Percentiles rank a stretch among this genome's conserved stretches.
Conservation (phyloP, 2,113 vertebrate species). For the Nestor notabilis region DNA sequence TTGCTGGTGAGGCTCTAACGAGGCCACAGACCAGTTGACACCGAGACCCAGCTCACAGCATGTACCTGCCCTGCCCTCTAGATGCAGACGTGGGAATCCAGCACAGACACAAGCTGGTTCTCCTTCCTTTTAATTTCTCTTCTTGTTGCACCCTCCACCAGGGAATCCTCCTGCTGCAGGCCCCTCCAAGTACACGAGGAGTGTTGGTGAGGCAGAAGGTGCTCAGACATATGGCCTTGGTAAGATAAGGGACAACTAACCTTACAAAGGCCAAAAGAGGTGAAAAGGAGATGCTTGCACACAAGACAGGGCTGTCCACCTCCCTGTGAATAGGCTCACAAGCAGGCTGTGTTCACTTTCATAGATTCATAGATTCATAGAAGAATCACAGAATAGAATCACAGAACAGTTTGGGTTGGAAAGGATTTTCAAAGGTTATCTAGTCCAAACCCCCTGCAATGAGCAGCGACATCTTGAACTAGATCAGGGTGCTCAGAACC, state of each 20-base stretch:
- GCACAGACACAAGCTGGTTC: neutral
- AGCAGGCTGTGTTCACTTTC: neutral
- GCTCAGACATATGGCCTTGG: neutral
- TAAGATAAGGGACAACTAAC: neutral
- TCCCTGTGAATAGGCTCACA: neutral
- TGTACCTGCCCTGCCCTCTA: slow-evolving; percentile 42
- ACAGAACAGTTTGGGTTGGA: neutral
- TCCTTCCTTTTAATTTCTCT: neutral
- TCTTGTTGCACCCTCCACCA: neutral
- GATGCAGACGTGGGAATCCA: neutral
- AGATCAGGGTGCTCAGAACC: neutral
- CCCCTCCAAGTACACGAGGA: neutral
- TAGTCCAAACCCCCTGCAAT: neutral
- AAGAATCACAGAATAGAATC: neutral
- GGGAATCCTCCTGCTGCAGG: neutral
- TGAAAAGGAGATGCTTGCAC: neutral
- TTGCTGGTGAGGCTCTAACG: neutral
- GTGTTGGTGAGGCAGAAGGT: neutral
- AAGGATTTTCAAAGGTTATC: neutral
- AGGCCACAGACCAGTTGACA: neutral
- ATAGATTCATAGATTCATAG: neutral
- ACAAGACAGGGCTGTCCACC: neutral
- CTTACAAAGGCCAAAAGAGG: neutral
- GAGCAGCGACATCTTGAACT: neutral
- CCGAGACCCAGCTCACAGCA: neutral